phyloP scores from a whole-genome alignment of 2,888 invertebrate species.

The Artemia sinica region DNA sequence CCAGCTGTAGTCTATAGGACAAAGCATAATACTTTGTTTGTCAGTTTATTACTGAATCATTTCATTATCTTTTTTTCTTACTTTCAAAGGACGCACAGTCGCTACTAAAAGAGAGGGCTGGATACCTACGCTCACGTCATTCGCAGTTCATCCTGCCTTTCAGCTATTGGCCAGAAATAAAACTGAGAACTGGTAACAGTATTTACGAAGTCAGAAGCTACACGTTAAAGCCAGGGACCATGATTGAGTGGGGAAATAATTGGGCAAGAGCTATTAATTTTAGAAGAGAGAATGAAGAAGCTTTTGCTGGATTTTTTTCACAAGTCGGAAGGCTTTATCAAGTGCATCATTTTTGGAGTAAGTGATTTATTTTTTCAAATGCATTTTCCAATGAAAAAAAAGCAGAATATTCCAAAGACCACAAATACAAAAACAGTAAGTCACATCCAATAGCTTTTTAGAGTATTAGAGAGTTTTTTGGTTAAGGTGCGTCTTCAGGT shows the following conservation, averaged over 20 bases:
- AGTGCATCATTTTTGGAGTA: constrained; percentile 99
- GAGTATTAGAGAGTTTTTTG: too few relatives aligned
- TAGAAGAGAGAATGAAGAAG: constrained; percentile 75
- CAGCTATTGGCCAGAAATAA: constrained; percentile 83
- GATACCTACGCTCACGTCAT: constrained; percentile 63
- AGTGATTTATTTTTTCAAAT: constrained; percentile 34
- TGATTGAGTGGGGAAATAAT: constrained; percentile 99
- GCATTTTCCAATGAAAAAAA: too few relatives aligned
- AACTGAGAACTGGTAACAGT: constrained; percentile 50
- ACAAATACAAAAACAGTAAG: too few relatives aligned
- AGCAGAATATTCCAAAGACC: too few relatives aligned
- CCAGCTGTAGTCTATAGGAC: not conserved
- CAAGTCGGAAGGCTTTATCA: constrained; percentile 90
- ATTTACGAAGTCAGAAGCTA: constrained; percentile 87
- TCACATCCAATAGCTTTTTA: too few relatives aligned
- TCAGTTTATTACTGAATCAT: constrained; percentile 18
- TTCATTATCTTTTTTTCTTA: not conserved
- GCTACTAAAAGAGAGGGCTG: constrained; percentile 56
- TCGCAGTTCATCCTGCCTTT: constrained; percentile 85
- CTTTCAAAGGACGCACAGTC: constrained; percentile 46
- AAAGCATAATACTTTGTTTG: not conserved
- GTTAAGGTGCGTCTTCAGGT: too few relatives aligned
- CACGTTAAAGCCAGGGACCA: constrained; percentile 88
- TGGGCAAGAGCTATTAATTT: constrained; percentile 90
- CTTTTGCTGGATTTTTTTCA: constrained; percentile 93